These are phyloP conservation scores for Bugulina stolonifera DNA, from an alignment of 2,888 invertebrate genomes.

Conservation along the genomic window DNA sequence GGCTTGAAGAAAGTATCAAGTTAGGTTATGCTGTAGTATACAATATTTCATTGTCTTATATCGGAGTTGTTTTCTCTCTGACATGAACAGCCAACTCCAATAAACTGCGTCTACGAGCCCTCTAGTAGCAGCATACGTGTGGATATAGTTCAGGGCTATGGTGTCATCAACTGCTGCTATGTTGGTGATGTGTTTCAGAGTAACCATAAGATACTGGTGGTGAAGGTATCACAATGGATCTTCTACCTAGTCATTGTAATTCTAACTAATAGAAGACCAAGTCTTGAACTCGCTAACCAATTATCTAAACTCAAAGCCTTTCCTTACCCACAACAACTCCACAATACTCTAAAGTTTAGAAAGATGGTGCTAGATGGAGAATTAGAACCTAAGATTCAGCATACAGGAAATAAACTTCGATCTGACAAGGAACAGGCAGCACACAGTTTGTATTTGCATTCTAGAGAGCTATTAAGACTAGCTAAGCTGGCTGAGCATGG, in stretches of 20 bases:
- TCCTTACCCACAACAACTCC: neutral
- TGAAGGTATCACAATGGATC: neutral
- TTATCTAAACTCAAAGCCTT: neutral
- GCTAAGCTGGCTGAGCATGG: neutral
- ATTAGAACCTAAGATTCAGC: neutral
- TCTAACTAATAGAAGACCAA: neutral
- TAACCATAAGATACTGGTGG: neutral
- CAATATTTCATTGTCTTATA: too few species aligned
- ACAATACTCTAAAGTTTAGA: neutral
- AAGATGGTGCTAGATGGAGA: slow-evolving; percentile 6
- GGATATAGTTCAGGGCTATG: too few species aligned
- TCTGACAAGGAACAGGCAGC: neutral
- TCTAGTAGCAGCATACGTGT: too few species aligned
- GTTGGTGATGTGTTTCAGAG: too few species aligned
- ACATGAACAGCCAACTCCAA: too few species aligned
- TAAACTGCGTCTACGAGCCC: too few species aligned
- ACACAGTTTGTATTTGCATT: slow-evolving; percentile 14
- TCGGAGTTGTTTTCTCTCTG: too few species aligned
- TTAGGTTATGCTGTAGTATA: too few species aligned
- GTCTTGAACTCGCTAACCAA: neutral
- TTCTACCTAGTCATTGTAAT: neutral
- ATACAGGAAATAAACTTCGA: neutral
- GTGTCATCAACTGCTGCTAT: too few species aligned
- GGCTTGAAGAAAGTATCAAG: too few species aligned
- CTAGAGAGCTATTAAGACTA: neutral